phyloP scores from a whole-genome alignment of 2,113 vertebrate genomes.

The Acrocephalus kingi region DNA sequence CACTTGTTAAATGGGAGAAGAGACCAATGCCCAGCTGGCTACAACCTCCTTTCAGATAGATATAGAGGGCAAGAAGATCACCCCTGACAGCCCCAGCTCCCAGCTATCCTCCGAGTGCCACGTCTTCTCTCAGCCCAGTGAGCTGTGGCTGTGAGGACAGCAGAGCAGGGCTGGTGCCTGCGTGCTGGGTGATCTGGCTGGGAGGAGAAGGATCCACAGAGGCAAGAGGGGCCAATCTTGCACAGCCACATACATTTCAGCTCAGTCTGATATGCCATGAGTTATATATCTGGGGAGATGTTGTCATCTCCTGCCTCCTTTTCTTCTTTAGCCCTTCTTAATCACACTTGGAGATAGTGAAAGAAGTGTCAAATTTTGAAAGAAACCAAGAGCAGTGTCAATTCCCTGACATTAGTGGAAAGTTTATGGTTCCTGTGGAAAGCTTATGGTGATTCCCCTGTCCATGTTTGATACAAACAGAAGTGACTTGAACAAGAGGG shows the following conservation, averaged over 20 bases:
- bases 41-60: background rate
- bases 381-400: background rate
- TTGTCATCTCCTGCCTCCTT: background rate
- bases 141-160: background rate
- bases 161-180: background rate
- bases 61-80: background rate
- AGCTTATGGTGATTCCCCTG: accelerated
- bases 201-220: background rate
- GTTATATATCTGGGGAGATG: background rate
- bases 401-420: background rate
- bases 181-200: background rate
- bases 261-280: background rate
- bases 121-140: background rate
- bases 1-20: background rate
- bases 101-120: background rate
- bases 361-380: background rate
- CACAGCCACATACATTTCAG: accelerated
- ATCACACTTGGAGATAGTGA: background rate
- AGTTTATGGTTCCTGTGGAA: background rate
- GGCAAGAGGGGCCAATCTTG: background rate
- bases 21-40: background rate
- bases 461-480: background rate
- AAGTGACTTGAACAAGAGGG: background rate
- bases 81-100: background rate
- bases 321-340: background rate